Evolutionary conservation across 64 coral and sea anemone genomes (phyloP).

Genomic region (Platygyra sinensis): DNA sequence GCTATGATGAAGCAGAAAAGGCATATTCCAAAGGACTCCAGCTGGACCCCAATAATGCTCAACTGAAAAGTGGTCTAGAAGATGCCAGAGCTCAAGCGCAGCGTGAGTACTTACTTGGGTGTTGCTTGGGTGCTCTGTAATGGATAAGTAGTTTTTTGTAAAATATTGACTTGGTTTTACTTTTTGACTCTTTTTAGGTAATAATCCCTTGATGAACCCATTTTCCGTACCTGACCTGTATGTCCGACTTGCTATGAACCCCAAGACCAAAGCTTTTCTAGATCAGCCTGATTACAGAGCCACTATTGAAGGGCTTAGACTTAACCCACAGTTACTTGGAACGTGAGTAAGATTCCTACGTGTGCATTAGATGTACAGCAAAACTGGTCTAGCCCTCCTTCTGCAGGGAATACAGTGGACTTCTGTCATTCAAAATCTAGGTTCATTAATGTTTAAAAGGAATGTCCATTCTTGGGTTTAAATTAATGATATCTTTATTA

Average conservation of each 20-base stretch:
- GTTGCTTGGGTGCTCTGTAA: no score
- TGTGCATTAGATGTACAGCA: no score
- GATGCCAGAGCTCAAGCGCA: conserved; percentile 43
- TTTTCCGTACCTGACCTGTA: conserved; percentile 70
- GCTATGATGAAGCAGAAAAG: conserved; percentile 76
- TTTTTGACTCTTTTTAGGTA: neutral
- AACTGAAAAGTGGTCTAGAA: conserved; percentile 84
- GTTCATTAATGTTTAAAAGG: no score
- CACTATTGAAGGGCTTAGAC: conserved; percentile 66
- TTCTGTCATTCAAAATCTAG: no score
- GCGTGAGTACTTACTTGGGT: conserved; percentile 13
- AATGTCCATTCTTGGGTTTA: no score
- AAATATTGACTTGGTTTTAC: neutral
- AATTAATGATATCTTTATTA: no score
- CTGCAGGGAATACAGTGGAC: no score
- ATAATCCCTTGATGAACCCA: conserved; percentile 67
- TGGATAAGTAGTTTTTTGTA: neutral
- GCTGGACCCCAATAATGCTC: conserved; percentile 86
- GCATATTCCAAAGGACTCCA: conserved; percentile 79
- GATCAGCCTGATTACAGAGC: conserved; percentile 71
- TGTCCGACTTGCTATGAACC: conserved; percentile 67
- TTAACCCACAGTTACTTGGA: conserved; percentile 71
- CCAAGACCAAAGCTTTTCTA: conserved; percentile 81
- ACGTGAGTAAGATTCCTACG: conserved; percentile 37
- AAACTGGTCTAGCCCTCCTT: no score